Percentiles rank a stretch among this genome's conserved stretches.
Evolutionary conservation across 2,888 invertebrate genomes (phyloP).

Genomic region (Apeira syringaria): DNA sequence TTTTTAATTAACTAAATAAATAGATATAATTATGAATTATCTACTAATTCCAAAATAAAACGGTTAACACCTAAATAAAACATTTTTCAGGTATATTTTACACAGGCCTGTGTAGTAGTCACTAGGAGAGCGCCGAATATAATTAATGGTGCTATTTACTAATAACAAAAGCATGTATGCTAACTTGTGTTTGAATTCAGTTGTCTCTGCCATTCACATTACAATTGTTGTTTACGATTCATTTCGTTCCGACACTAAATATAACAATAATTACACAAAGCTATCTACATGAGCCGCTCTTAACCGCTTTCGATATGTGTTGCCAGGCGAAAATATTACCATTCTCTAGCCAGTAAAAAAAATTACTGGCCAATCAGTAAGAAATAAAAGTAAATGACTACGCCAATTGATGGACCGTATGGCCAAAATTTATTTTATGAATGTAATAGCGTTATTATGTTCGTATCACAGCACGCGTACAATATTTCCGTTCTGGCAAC

Average conservation of each 20-base stretch:
- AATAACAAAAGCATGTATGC: constrained; percentile 55
- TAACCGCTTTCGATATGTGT: constrained; percentile 51
- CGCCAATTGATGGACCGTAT: constrained; percentile 10
- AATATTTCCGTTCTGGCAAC: constrained; percentile 56
- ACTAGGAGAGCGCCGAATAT: constrained; percentile 64
- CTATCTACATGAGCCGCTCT: constrained; percentile 82
- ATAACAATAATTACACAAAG: constrained; percentile 81
- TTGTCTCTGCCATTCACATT: constrained; percentile 53
- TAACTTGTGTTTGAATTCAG: constrained; percentile 47
- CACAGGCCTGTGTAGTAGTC: constrained; percentile 49
- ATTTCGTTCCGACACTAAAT: constrained; percentile 76
- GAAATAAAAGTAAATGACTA: constrained; percentile 5
- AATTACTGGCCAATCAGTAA: constrained; percentile 17
- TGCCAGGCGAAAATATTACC: constrained; percentile 40
- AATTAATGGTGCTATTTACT: constrained; percentile 55
- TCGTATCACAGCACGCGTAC: constrained; percentile 33
- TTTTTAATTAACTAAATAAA: constrained; percentile 65
- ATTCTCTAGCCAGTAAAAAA: constrained; percentile 20
- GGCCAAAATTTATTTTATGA: constrained; percentile 3
- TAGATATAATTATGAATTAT: constrained; percentile 73
- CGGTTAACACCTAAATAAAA: constrained; percentile 42
- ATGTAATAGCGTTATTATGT: constrained; percentile 9
- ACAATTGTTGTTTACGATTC: constrained; percentile 48
- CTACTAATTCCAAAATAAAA: constrained; percentile 62
- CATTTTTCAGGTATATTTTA: constrained; percentile 56